Base-by-base conservation (phyloP, 2,113 vertebrate genomes). In the Poeciliopsis retropinna region DNA sequence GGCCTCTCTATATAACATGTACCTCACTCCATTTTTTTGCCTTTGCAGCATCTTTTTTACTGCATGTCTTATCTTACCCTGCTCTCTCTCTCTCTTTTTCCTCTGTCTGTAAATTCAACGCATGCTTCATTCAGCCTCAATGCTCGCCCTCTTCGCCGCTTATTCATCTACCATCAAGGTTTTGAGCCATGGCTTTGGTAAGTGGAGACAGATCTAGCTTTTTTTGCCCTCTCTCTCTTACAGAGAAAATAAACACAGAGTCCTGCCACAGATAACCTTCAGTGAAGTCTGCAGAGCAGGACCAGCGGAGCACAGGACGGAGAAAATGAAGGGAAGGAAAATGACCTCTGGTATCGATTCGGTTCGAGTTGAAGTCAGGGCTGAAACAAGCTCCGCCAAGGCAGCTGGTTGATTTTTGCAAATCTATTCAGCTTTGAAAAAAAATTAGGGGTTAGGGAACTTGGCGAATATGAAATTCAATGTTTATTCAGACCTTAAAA, bases 311-410 rank as follows among this genome's bases (percentile, higher is more conserved):
- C 78, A 76, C 62, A 22, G 75, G 69, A 79, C 78, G 60, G 60
- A 82, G 79, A 80, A 80, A 83, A 81, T 73, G 73, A 84, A 73
- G 71, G 76, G 87, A 85, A 72, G 72, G 80, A 88, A 87, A 85
- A 83, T 88, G 75, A 89, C 82, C 88, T 88, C 90, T 93, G 89
- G 80, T 88, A 91, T 91, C 86, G 83, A 93, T 92, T 91, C 88
- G 85, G 85, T 79, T 70, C 65, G 72, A 78, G 86, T 77, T 89
- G 83, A 77, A 86, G 87, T 75, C 73, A 77, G 78, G 78, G 82
- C 82, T 73, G 67, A 78, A 85, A 29, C 29, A 79, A 41, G 76
- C 85, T 85, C 82, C 67, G 1, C 75, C 7, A 73, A 83, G 84
- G 76, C 80, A 22, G 78, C 78, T 85, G 60, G 81, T 75, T 76